Evolutionary conservation across 1,140 invertebrate species (phyloP).

Genomic region (Micrasema longulum): DNA sequence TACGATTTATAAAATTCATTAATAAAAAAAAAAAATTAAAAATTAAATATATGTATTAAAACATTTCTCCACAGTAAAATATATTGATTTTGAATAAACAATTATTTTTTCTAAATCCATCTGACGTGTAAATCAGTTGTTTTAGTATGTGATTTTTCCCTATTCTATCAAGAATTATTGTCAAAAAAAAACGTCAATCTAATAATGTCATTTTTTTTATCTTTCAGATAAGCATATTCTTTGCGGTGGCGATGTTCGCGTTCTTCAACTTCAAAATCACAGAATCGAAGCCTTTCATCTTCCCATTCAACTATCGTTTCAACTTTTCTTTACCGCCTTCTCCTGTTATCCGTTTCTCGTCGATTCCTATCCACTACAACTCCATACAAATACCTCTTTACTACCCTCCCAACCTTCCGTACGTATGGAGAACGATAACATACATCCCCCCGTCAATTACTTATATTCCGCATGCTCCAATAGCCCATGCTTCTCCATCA

Average conservation of each 20-base stretch:
- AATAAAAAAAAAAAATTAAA: too few species aligned
- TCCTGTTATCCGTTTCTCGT: not conserved
- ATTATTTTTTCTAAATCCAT: too few species aligned
- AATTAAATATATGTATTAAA: too few species aligned
- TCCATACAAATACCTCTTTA: not conserved
- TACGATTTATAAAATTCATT: too few species aligned
- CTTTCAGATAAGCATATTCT: not conserved
- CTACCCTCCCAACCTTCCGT: not conserved
- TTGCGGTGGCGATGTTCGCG: not conserved
- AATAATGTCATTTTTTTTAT: too few species aligned
- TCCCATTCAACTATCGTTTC: conserved; percentile 1
- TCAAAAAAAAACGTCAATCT: too few species aligned
- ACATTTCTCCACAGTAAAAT: too few species aligned
- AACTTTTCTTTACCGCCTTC: not conserved
- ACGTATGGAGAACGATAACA: not conserved
- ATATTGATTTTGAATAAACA: too few species aligned
- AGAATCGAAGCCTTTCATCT: not conserved
- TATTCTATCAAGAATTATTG: too few species aligned
- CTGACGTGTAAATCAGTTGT: too few species aligned
- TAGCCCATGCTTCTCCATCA: too few species aligned
- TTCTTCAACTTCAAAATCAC: not conserved
- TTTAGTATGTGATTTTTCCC: too few species aligned
- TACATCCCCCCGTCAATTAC: not conserved
- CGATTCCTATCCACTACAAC: not conserved
- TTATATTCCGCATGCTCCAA: not conserved